Evolutionary conservation across 2,113 vertebrate genomes (phyloP).

Genomic region (Pomatostomus ruficeps): DNA sequence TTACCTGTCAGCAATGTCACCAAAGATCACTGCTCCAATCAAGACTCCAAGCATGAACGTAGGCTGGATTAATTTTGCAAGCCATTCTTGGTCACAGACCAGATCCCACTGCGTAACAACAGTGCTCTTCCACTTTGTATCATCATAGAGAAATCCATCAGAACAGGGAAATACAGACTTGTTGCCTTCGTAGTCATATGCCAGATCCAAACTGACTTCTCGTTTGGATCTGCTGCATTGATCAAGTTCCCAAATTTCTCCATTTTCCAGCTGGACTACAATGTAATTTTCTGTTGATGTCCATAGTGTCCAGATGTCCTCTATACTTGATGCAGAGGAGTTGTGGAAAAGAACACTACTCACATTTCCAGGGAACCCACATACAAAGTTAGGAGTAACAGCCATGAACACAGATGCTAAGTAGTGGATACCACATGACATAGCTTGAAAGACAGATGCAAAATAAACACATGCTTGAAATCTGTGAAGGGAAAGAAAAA

Average conservation of each 20-base stretch:
- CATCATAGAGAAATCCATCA: constrained; percentile 81
- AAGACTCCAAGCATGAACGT: constrained; percentile 91
- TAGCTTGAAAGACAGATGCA: constrained; percentile 84
- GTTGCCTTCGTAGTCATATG: constrained; percentile 77
- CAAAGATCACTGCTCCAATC: constrained; percentile 86
- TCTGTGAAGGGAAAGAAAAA: constrained; percentile 66
- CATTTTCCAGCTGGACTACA: constrained; percentile 74
- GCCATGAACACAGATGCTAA: constrained; percentile 89
- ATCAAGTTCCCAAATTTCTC: constrained; percentile 88
- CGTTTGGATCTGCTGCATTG: constrained; percentile 77
- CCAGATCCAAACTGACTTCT: constrained; percentile 34
- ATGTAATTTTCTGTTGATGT: constrained; percentile 66
- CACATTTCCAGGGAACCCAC: constrained; percentile 76
- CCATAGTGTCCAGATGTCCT: constrained; percentile 76
- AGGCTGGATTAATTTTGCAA: constrained; percentile 87
- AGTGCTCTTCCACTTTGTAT: constrained; percentile 77
- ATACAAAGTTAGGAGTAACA: constrained; percentile 83
- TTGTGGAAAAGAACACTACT: constrained; percentile 77
- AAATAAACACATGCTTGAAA: constrained; percentile 91
- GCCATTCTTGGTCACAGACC: constrained; percentile 88
- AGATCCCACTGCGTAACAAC: constrained; percentile 89
- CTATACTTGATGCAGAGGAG: constrained; percentile 65
- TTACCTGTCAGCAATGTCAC: constrained; percentile 91
- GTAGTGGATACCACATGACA: constrained; percentile 91
- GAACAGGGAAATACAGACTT: constrained; percentile 73